Evolutionary conservation across 2,113 vertebrate species (phyloP), one percentile per base, ranked within the genome.

Genomic region (Mohoua ochrocephala): DNA sequence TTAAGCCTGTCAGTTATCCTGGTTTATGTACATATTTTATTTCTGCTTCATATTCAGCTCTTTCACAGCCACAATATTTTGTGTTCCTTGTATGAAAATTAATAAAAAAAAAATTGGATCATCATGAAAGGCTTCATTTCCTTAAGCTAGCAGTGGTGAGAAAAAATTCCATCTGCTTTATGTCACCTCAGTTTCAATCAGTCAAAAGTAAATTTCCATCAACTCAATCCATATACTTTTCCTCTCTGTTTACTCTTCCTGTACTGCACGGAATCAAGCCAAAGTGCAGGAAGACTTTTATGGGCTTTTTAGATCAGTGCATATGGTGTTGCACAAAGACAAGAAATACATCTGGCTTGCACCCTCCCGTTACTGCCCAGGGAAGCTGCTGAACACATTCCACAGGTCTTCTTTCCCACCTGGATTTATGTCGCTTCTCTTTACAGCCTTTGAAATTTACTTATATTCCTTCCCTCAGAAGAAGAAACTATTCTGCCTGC

Each of bases 131-230:
- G 84, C 67, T 97, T 96, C 86, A 96, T 95, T 95, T 96, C 91
- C 93, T 96, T 96, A 97, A 95, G 93, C 91, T 96, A 95, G 91
- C 94, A 97, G 64, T 82, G 71, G 92, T 56, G 83, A 96, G 92
- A 95, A 96, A 93, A 94, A 96, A 92, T 39, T 75, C 96, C 93
- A 93, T 92, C 85, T 91, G 92, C 88, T 96, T 96, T 95, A 81
- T 95, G 92, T 93, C 96, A 95, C 95, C 91, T 96, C 90, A 35
- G 63, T 95, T 96, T 97, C 96, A 96, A 94, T 94, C 95, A 96
- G 79, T 78, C 28, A 10, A 96, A 96, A 96, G 92, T 92, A 96
- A 96, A 96, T 95, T 96, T 96, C 95, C 87, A 94, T 95, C 96
- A 94, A 33, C 80, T 91, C 92, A 71, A 63, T 81, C 93, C 93